Evolutionary conservation across 2,797 vertebrate species (phyloP).

Genomic region (Bucorvus abyssinicus): DNA sequence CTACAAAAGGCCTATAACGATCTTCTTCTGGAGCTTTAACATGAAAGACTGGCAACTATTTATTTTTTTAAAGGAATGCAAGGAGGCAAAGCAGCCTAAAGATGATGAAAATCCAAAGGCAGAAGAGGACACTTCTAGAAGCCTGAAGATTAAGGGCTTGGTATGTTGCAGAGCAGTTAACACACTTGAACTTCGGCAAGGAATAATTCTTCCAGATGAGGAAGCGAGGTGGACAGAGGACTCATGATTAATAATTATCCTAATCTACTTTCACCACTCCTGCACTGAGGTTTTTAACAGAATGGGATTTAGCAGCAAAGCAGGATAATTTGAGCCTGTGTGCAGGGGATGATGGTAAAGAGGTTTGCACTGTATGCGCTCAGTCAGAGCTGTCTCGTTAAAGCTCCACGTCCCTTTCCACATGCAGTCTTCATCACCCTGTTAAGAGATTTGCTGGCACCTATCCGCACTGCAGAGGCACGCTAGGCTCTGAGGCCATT

Average conservation of each 20-base stretch:
- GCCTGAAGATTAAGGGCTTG: slow-evolving; percentile 50
- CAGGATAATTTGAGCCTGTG: background rate
- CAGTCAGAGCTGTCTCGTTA: background rate
- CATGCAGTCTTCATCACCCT: background rate
- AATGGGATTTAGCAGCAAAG: slow-evolving; percentile 40
- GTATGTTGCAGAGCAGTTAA: slow-evolving; percentile 46
- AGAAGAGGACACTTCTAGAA: slow-evolving; percentile 22
- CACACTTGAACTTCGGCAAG: slow-evolving; percentile 51
- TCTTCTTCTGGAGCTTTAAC: background rate
- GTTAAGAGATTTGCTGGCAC: background rate
- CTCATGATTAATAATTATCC: slow-evolving; percentile 61
- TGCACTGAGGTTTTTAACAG: background rate
- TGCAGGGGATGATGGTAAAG: background rate
- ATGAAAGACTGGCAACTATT: background rate
- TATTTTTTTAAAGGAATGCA: background rate
- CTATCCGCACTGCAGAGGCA: rapidly evolving
- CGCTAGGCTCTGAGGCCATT: background rate
- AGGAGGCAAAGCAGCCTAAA: background rate
- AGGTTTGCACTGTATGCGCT: background rate
- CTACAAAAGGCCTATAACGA: background rate
- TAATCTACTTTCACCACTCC: slow-evolving; percentile 50
- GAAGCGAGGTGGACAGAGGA: slow-evolving; percentile 57
- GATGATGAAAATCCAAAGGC: slow-evolving; percentile 33
- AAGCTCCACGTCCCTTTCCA: background rate
- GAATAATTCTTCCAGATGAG: slow-evolving; percentile 57